Evolutionary conservation across 2,113 vertebrate genomes (phyloP).

Genomic region (Copsychus sechellarum): DNA sequence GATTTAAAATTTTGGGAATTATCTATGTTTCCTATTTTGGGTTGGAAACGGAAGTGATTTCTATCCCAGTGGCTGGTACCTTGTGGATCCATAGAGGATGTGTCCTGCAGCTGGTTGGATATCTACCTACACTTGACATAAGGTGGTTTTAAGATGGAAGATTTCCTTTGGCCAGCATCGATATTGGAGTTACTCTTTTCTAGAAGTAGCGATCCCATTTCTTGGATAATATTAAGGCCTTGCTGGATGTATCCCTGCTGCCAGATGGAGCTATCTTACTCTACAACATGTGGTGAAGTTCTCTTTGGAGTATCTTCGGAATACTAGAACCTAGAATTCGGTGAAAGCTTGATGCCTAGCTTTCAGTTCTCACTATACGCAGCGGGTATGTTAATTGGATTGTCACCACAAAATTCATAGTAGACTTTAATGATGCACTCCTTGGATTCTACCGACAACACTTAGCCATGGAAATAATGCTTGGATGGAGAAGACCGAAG

Average conservation of each 20-base stretch:
- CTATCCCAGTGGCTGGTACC: slow-evolving; percentile 80
- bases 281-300: slow-evolving; percentile 69
- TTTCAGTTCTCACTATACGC: slow-evolving; percentile 61
- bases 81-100: slow-evolving; percentile 80
- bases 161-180: slow-evolving; percentile 73
- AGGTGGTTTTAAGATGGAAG: slow-evolving; percentile 73
- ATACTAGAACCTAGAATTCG: slow-evolving; percentile 70
- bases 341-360: slow-evolving; percentile 69
- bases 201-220: slow-evolving; percentile 69
- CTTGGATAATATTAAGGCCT: slow-evolving; percentile 84
- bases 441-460: slow-evolving; percentile 80
- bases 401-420: slow-evolving; percentile 68
- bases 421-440: slow-evolving; percentile 62
- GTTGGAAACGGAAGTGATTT: slow-evolving; percentile 85
- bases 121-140: slow-evolving; percentile 73
- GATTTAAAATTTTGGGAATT: slow-evolving; percentile 86
- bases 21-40: slow-evolving; percentile 84
- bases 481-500: slow-evolving; percentile 77
- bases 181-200: slow-evolving; percentile 80
- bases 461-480: slow-evolving; percentile 72
- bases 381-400: slow-evolving; percentile 74
- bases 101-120: slow-evolving; percentile 82
- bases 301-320: slow-evolving; percentile 78
- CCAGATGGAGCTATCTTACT: slow-evolving; percentile 78
- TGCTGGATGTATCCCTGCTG: slow-evolving; percentile 86